Evolutionary conservation across 2,113 vertebrate species (phyloP).

Genomic region (Apodemus speciosus): DNA sequence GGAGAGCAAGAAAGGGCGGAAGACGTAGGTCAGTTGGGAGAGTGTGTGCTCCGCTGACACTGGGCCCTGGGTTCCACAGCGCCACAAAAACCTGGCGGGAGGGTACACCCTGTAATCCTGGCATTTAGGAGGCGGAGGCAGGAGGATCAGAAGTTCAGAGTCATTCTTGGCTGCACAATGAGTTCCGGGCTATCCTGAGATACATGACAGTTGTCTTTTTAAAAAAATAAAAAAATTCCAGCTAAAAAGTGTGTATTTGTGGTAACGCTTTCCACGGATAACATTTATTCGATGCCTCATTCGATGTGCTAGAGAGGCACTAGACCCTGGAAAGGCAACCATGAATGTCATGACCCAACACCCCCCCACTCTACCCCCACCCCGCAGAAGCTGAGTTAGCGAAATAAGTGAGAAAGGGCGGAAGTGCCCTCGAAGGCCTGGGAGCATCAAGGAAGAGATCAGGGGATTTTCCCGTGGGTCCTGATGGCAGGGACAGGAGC

Average conservation of each 20-base stretch:
- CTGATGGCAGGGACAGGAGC: background rate
- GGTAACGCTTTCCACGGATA: background rate
- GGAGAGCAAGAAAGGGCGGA: background rate
- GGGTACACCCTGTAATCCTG: background rate
- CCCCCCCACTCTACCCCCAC: no score
- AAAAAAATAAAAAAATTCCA: background rate
- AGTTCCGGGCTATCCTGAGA: background rate
- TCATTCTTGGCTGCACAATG: background rate
- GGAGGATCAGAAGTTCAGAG: background rate
- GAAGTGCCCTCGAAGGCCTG: background rate
- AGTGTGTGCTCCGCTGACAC: no score
- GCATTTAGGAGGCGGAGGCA: background rate
- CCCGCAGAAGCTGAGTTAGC: no score
- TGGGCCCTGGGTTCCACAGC: background rate
- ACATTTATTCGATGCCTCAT: background rate
- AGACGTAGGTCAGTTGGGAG: background rate
- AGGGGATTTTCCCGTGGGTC: background rate
- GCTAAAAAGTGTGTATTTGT: background rate
- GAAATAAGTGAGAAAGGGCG: background rate
- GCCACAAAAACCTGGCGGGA: background rate
- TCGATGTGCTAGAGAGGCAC: background rate
- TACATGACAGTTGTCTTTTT: background rate
- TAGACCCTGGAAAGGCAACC: background rate
- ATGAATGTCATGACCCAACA: background rate
- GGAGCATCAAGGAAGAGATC: background rate